Base-by-base conservation (phyloP, 2,797 vertebrate species). In the Thalassophryne amazonica region DNA sequence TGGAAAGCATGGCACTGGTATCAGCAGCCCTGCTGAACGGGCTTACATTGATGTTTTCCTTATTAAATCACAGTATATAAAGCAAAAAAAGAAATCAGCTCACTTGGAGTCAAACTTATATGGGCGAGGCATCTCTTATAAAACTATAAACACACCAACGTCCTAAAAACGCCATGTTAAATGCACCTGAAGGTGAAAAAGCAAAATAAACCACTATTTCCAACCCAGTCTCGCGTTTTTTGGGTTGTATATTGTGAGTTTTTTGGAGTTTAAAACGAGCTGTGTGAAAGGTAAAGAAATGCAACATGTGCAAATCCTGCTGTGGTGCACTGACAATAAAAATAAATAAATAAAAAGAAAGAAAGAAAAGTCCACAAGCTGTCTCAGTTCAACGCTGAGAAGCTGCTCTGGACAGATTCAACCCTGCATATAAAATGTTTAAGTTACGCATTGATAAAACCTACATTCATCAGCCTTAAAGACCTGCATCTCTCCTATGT, bases 1-100 rank as follows among this genome's bases (percentile, higher is more conserved):
- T 93, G 82, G 89, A 86, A 87, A 85, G 85, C 80, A 81, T 87
- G 89, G 76, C 83, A 81, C 65, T 84, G 85, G 83, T 72, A 88
- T 83, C 86, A 84, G 76, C 84, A 81, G 55, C 82, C 66, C 82
- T 23, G 64, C 69, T 69, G 71, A 72, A 65, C 72, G 73, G 83
- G 77, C 81, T 84, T 80, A 83, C 83, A 85, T 84, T 84, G 63
- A 69, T 80, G 70, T 86, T 87, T 89, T 86, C 75, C 76, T 87
- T 86, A 83, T 88, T 78, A 82, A 82, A 89, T 86, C 72, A 84
- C 75, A 72, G 80, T 83, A 83, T 71, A 88, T 73, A 74, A 80
- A 79, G 73, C 69, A 84, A 88, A 85, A 84, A 88, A 85, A 73
- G 67, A 76, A 73, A 86, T 80, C 63, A 82, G 65, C 52, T 43